These are phyloP conservation scores for Desmophyllum pertusum DNA, from an alignment of 92 coral and sea anemone genomes.

Conservation along the genomic window DNA sequence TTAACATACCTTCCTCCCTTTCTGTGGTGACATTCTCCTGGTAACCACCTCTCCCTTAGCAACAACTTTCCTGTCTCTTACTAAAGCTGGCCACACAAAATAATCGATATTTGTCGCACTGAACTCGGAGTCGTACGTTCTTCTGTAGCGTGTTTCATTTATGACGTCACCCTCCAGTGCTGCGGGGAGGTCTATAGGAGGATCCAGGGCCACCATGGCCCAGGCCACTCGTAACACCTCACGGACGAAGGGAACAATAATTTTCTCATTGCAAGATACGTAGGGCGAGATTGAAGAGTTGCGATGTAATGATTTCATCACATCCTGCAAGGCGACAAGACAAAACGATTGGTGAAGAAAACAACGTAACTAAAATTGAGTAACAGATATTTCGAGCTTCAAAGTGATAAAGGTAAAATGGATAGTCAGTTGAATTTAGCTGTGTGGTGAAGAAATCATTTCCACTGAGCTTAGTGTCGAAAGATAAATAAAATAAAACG, in stretches of 20 bases:
- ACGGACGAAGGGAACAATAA: slow-evolving; percentile 62
- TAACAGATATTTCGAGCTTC: too few species aligned
- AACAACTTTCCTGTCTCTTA: slow-evolving; percentile 72
- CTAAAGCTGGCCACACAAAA: slow-evolving; percentile 90
- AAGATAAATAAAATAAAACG: too few species aligned
- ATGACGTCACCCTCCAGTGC: slow-evolving; percentile 88
- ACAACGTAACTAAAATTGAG: not conserved
- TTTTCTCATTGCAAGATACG: slow-evolving; percentile 72
- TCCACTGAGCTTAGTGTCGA: too few species aligned
- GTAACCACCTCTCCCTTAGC: slow-evolving; percentile 92
- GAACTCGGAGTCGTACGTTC: slow-evolving; percentile 80
- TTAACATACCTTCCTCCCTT: slow-evolving; percentile 63
- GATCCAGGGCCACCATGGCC: slow-evolving; percentile 76
- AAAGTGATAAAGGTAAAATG: too few species aligned
- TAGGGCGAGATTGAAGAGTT: slow-evolving; percentile 60
- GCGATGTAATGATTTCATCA: slow-evolving; percentile 75
- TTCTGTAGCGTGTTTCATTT: slow-evolving; percentile 78
- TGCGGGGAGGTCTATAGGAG: slow-evolving; percentile 80
- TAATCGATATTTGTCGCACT: slow-evolving; percentile 82
- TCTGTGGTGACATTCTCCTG: slow-evolving; percentile 53
- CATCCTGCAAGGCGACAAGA: slow-evolving; percentile 46
- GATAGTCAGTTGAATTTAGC: too few species aligned
- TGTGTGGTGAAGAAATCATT: too few species aligned
- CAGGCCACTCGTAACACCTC: slow-evolving; percentile 78
- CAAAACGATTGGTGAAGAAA: not conserved